Base-by-base conservation (phyloP, 64 coral and sea anemone species). In the Montipora sp. region DNA sequence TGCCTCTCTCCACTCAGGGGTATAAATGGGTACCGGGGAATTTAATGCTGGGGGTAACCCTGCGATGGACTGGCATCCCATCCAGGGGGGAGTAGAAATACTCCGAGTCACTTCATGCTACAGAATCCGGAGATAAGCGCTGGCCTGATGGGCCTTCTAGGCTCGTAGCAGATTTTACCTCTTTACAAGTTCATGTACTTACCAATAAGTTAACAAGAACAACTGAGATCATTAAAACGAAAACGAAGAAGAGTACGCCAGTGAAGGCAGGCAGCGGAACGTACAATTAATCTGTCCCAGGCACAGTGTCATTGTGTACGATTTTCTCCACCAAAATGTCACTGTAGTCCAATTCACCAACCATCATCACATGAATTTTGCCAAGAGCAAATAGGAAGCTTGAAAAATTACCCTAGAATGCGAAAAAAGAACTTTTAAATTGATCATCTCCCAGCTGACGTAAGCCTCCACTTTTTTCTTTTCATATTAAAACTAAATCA, bases 151-250 rank as follows among this genome's bases (percentile, higher is more conserved):
- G 36, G 36, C 36, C 36, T 36, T 36, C 36, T 36, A 36, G 36
- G 36, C 53, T 4, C 11, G 3, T 71, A 71, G 8, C n/a, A 12
- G 7, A 66, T 2, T 36, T 36, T 36, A 36, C 36, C 36, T 36
- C 2, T 36, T 2, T 2, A 36, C 36, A 36, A 36, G 36, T 36
- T 36, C 91, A 63, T 15, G 14, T 19, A 87, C 95, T 67, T 53
- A 96, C 95, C 91, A 93, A 14, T 59, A 96, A 88, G 80, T 96
- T 96, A 80, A 96, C 93, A 13, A 96, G 88, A n/a, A 96, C 91
- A 22, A 96, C 85, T 10, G 91, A 88, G 19, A 87, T 92, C 16
- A 73, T 75, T 27, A 96, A 81, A 16, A 96, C 53, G 55, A 96
- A 96, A 5, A 80, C 8, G 18, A 79, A 83, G 67, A 93, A 96